Base-by-base conservation (phyloP, 2,888 invertebrate genomes). In the Diplolepis rosae region DNA sequence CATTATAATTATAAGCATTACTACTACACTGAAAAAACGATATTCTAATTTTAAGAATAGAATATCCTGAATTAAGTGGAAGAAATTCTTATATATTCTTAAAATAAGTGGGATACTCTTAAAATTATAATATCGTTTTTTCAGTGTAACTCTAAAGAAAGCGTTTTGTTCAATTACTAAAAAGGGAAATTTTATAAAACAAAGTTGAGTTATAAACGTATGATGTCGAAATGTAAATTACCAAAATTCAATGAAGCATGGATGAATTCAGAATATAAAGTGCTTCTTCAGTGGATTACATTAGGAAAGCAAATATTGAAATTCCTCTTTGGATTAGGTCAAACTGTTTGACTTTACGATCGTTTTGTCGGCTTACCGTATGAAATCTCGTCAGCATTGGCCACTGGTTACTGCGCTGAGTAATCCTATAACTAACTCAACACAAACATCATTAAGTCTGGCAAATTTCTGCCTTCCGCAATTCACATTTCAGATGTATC, bases 241-340 rank as follows among this genome's bases (percentile, higher is more conserved):
- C 18, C n/a, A 28, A 28, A 15, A 52, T 5, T 52, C 27, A n/a
- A 28, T 27, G 2, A 27, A 28, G n/a, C 48, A 48, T n/a, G n/a
- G n/a, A n/a, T 11, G 15, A 28, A 30, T 9, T 45, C 9, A 9
- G n/a, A 30, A 11, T 18, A 22, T 18, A 35, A 9, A 56, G 56
- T 32, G 32, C 56, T 22, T 4, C 11, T 32, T 69, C 52, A 42
- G 71, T 61, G 75, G 73, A 82, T 80, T 83, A 76, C 82, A 82
- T 82, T 83, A 80, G 70, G 72, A 68, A 68, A 65, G 75, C 82
- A 84, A 84, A 84, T 84, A 84, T 84, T 84, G 77, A 72, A 80
- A 77, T 72, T 77, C 72, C 79, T 79, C 79, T 79, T 75, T 56
- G 22, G 30, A 56, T 66, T 72, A 65, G 80, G 74, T 78, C 77